Percentiles rank a stretch among this genome's conserved stretches.
These are phyloP conservation scores for Porites evermanni DNA, from an alignment of 92 coral and sea anemone genomes.

Conservation along the genomic window DNA sequence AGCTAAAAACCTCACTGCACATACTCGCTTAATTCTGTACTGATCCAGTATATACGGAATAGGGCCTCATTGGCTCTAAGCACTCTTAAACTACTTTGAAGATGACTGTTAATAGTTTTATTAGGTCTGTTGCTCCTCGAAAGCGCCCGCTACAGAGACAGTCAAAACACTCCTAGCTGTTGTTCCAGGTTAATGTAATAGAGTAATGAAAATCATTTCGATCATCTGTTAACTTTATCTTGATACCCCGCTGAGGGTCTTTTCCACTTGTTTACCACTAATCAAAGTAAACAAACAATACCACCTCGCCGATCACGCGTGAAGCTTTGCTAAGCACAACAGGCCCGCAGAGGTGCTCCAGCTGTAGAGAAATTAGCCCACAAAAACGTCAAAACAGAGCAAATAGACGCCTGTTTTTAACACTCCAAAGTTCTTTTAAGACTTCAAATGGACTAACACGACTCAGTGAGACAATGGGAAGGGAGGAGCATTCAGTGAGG, in stretches of 20 bases:
- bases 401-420: not conserved
- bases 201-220: not conserved
- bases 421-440: not conserved
- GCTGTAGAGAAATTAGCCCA: not conserved
- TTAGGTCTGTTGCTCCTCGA: not conserved
- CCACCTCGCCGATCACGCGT: not conserved
- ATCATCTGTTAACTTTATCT: not conserved
- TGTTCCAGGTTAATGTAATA: not conserved
- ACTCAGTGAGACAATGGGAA: not conserved
- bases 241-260: not conserved
- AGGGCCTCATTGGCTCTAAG: no score
- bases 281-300: conserved; percentile 2
- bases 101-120: not conserved
- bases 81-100: not conserved
- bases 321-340: conserved; percentile 1
- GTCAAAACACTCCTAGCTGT: not conserved
- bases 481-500: conserved; percentile 2
- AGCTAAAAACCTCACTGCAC: no score
- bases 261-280: not conserved
- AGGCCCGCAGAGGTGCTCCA: not conserved
- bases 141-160: not conserved
- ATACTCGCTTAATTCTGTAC: no score
- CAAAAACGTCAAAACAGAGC: not conserved
- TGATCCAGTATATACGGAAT: no score
- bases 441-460: not conserved